These are phyloP conservation scores for Drosophila lowei DNA, from an alignment of 1,140 invertebrate genomes.

Conservation along the genomic window DNA sequence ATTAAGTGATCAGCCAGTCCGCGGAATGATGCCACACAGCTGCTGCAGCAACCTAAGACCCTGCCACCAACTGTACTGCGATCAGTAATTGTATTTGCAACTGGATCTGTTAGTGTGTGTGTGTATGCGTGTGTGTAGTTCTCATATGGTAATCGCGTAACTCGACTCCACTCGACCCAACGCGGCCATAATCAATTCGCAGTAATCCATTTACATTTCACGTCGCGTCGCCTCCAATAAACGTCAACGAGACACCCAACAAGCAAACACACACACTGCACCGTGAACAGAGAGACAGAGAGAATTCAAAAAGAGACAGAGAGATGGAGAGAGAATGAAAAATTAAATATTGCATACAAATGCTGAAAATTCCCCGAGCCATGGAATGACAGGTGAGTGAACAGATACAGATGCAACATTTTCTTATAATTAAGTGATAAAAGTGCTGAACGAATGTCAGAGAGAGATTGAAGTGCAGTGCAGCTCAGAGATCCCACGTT, in stretches of 20 bases:
- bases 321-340: constrained; percentile 12
- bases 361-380: constrained; percentile 42
- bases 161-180: constrained; percentile 9
- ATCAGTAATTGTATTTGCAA: too few relatives aligned
- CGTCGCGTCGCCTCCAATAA: constrained; percentile 41
- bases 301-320: background rate
- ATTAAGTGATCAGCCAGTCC: constrained; percentile 26
- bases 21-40: constrained; percentile 35
- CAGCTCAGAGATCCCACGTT: too few relatives aligned
- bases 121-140: constrained; percentile 32
- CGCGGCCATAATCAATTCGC: constrained; percentile 51
- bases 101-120: too few relatives aligned
- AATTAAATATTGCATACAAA: constrained; percentile 27
- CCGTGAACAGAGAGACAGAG: constrained; percentile 1
- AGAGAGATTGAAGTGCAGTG: background rate
- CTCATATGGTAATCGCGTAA: constrained; percentile 46
- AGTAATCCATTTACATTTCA: constrained; percentile 44
- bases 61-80: too few relatives aligned
- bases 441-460: constrained; percentile 13
- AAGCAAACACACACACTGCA: constrained; percentile 17
- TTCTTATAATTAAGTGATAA: constrained; percentile 33
- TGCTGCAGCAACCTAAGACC: background rate
- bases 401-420: constrained; percentile 24
- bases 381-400: constrained; percentile 57
- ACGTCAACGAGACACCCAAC: constrained; percentile 15